phyloP scores from a whole-genome alignment of 2,113 vertebrate genomes.

The Pteropus alecto region DNA sequence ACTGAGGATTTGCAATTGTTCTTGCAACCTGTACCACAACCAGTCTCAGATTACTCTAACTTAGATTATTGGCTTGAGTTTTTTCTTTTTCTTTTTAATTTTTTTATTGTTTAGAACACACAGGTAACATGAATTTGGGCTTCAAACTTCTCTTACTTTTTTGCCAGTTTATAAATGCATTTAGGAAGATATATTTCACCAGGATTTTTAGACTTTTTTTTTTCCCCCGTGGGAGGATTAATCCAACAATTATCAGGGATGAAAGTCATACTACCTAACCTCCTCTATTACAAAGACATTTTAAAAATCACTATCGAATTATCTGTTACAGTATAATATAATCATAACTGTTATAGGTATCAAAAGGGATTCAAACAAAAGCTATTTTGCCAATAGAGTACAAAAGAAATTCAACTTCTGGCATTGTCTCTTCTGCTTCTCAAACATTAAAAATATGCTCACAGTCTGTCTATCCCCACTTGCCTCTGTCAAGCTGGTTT shows the following conservation, averaged over 20 bases:
- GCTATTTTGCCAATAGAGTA: constrained; percentile 48
- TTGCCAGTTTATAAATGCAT: constrained; percentile 16
- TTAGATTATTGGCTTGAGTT: constrained; percentile 7
- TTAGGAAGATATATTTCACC: neutral
- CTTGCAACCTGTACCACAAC: neutral
- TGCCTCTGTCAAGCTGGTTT: constrained; percentile 64
- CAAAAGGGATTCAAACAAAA: constrained; percentile 18
- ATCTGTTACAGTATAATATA: neutral
- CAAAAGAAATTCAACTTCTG: constrained; percentile 48
- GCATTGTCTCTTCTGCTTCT: constrained; percentile 40
- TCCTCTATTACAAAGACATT: neutral
- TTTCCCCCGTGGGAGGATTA: neutral
- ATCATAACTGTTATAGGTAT: neutral
- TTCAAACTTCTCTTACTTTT: constrained; percentile 22
- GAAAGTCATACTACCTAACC: neutral
- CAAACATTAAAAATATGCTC: constrained; percentile 56
- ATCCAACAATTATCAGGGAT: neutral
- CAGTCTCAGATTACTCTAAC: neutral
- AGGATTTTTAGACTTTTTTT: neutral
- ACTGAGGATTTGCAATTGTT: neutral
- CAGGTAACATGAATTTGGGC: neutral
- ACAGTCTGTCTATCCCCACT: constrained; percentile 55
- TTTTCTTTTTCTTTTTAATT: neutral
- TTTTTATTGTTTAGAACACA: neutral
- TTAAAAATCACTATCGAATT: neutral